Evolutionary conservation across 2,113 vertebrate species (phyloP).

Genomic region (Poeciliopsis occidentalis): DNA sequence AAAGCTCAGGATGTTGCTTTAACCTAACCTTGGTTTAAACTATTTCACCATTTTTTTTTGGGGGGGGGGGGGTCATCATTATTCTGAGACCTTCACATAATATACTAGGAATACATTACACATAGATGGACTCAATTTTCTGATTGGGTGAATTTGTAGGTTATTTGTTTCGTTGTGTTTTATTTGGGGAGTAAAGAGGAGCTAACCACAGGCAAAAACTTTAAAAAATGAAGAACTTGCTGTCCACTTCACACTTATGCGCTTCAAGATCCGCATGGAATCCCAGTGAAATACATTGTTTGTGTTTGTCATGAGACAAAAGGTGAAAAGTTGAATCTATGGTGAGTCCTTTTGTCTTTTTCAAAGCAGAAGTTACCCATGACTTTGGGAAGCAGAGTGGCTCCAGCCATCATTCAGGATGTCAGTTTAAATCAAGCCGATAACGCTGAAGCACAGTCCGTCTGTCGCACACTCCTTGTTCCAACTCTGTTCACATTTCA

Average conservation of each 20-base stretch:
- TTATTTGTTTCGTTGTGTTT: not conserved
- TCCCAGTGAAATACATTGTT: not conserved
- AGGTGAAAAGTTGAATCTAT: not conserved
- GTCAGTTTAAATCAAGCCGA: constrained; percentile 36
- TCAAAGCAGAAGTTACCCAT: not conserved
- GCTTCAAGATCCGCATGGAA: not conserved
- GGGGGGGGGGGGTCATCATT: too few species aligned
- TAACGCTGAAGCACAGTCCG: constrained; percentile 25
- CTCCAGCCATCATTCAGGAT: constrained; percentile 10
- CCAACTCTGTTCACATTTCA: constrained; percentile 41
- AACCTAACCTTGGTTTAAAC: too few species aligned
- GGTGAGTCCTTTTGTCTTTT: not conserved
- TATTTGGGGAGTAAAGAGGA: not conserved
- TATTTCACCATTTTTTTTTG: too few species aligned
- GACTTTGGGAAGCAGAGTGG: constrained; percentile 8
- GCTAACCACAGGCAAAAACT: not conserved
- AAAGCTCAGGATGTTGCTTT: too few species aligned
- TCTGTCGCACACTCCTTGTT: constrained; percentile 22
- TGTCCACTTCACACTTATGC: not conserved
- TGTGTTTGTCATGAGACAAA: not conserved
- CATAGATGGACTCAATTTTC: too few species aligned
- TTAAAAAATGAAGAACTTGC: not conserved
- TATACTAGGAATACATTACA: too few species aligned
- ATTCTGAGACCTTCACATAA: too few species aligned
- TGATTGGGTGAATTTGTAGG: too few species aligned